Base-by-base conservation (phyloP, 2,797 vertebrate species). In the Knipowitschia caucasica region DNA sequence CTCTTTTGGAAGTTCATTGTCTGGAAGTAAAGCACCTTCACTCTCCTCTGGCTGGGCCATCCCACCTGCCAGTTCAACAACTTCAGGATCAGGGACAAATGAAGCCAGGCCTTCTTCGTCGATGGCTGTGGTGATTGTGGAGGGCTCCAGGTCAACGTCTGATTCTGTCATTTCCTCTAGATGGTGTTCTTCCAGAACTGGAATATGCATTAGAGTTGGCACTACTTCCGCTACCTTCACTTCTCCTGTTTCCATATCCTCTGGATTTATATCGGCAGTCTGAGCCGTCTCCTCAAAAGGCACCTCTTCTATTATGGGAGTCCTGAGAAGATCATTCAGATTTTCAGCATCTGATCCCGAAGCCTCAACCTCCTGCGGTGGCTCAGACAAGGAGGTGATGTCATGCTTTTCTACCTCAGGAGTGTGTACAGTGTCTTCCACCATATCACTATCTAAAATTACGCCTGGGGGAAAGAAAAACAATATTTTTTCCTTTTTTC, bases 391-490 rank as follows among this genome's bases (percentile, higher is more conserved):
- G 1, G 56, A 55, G 43, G 50, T 1, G 2, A n/a, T 56, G 9
- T 62, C 77, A 35, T 73, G 51, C 12, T 55, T 42, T 23, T 72
- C 69, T 45, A 39, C 53, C 40, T 44, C 51, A 27, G 62, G 27
- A 54, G 47, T 63, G 62, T 66, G 67, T 31, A 71, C 33, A 38
- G 7, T 56, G 42, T 81, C 78, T 40, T 77, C 65, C 14, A 76
- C 49, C 50, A 86, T 12, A 54, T 87, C 60, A 62, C 64, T 78
- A 34, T 89, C 83, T 43, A 82, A 81, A 26, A 73, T 64, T 38
- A 87, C 69, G 59, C 67, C 86, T 85, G 23, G n/a, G n/a, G n/a
- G 36, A 67, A 57, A 59, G 56, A 64, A 24, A 80, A 49, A 71
- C 25, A 65, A 14, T 50, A 18, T 38, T 11, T 71, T 3, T 36